Evolutionary conservation across 2,113 vertebrate genomes (phyloP).

Genomic region (Actinemys pallida): DNA sequence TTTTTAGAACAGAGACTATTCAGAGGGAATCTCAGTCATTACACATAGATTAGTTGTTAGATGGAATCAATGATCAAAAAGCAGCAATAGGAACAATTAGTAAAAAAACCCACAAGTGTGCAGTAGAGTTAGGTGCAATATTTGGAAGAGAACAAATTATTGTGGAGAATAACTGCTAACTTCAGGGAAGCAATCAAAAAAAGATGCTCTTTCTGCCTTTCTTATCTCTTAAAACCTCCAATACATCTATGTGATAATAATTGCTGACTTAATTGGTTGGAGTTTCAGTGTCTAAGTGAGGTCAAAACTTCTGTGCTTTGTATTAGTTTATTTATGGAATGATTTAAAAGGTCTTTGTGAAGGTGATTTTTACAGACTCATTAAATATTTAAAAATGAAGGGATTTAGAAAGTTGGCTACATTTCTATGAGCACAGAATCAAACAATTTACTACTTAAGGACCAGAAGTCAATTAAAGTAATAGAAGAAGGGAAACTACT

Average conservation of each 20-base stretch:
- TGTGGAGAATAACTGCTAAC: slow-evolving; percentile 8
- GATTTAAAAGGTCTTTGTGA: slow-evolving; percentile 47
- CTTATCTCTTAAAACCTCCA: not conserved
- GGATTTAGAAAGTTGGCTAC: not conserved
- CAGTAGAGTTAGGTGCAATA: not conserved
- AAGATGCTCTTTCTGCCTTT: not conserved
- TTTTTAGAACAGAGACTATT: not conserved
- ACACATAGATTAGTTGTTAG: not conserved
- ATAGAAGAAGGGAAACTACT: not conserved
- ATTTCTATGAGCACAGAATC: not conserved
- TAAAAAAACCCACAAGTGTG: not conserved
- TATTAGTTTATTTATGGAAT: slow-evolving; percentile 27
- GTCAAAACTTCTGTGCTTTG: slow-evolving; percentile 36
- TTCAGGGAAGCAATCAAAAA: slow-evolving; percentile 27
- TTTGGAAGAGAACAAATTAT: slow-evolving; percentile 33
- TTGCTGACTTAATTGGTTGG: slow-evolving; percentile 30
- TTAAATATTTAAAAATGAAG: slow-evolving; percentile 58
- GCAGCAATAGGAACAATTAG: not conserved
- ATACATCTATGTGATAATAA: slow-evolving; percentile 16
- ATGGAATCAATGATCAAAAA: not conserved
- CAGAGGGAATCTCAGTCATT: not conserved
- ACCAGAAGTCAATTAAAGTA: slow-evolving; percentile 13
- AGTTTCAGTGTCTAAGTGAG: not conserved
- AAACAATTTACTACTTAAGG: not conserved
- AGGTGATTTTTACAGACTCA: slow-evolving; percentile 30